Percentiles rank a stretch among this genome's conserved stretches.
phyloP scores from a whole-genome alignment of 2,113 vertebrate genomes.

The Pagrus major region DNA sequence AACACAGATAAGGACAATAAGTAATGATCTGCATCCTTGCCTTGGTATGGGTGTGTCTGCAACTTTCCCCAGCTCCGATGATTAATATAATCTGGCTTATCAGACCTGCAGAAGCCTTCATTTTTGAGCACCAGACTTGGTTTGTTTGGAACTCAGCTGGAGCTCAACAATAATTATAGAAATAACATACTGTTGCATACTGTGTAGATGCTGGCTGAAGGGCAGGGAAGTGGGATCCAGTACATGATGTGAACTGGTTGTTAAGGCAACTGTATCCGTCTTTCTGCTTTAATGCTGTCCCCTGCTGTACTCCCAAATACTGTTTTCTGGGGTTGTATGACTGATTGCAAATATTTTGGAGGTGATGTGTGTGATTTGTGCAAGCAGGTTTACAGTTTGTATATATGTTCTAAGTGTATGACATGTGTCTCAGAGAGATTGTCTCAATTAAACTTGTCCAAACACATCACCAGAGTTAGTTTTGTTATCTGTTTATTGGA shows the following conservation, averaged over 20 bases:
- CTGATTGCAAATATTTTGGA: neutral
- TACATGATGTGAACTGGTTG: slow-evolving; percentile 33
- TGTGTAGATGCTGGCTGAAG: slow-evolving; percentile 30
- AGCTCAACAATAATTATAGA: slow-evolving; percentile 13
- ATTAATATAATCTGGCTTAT: neutral
- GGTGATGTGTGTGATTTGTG: neutral
- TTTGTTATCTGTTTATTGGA: slow-evolving; percentile 45
- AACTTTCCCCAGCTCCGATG: neutral
- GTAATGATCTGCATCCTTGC: neutral
- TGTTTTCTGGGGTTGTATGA: neutral
- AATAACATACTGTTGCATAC: slow-evolving; percentile 27
- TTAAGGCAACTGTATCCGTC: slow-evolving; percentile 56
- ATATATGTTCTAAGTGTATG: too few relatives aligned
- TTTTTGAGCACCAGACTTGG: neutral
- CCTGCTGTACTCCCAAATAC: slow-evolving; percentile 22
- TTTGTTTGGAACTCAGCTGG: neutral
- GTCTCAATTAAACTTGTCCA: slow-evolving; percentile 17
- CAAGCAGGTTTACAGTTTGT: neutral
- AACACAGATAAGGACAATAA: neutral
- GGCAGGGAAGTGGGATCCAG: slow-evolving; percentile 6
- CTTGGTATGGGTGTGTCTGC: neutral
- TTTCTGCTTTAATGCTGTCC: slow-evolving; percentile 42
- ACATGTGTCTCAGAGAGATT: neutral
- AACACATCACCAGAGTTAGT: slow-evolving; percentile 12
- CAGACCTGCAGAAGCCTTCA: neutral